These are phyloP conservation scores for Grammomys surdaster DNA, from an alignment of 2,113 vertebrate genomes.

Conservation along the genomic window DNA sequence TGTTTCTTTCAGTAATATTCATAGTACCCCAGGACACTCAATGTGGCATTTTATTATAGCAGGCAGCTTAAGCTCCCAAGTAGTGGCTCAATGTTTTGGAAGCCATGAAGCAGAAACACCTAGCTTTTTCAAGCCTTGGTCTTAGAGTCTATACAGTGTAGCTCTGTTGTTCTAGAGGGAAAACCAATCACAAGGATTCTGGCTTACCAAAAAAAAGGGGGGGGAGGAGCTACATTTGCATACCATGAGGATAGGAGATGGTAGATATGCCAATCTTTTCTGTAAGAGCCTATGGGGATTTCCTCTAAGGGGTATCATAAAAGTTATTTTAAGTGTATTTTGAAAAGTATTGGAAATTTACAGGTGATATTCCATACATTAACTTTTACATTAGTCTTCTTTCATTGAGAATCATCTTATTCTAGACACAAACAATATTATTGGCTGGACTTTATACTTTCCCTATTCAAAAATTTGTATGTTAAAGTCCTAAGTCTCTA, in stretches of 20 bases:
- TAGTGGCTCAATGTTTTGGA: not conserved
- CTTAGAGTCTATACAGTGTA: not conserved
- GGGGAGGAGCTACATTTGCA: not conserved
- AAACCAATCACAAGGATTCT: not conserved
- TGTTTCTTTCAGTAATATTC: not conserved
- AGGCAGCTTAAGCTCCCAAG: not conserved
- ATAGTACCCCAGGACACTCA: not conserved
- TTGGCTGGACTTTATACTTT: not conserved
- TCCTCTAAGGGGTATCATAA: not conserved
- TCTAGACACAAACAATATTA: not conserved
- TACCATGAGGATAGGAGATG: not conserved
- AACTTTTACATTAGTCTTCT: not conserved
- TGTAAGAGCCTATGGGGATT: not conserved
- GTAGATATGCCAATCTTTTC: not conserved
- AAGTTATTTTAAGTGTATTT: not conserved
- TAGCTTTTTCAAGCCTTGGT: not conserved
- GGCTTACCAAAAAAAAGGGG: not conserved
- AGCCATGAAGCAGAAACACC: not conserved
- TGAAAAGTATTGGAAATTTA: constrained; percentile 16
- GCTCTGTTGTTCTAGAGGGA: not conserved
- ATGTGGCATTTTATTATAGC: not conserved
- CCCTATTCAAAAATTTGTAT: not conserved
- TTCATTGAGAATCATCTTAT: not conserved
- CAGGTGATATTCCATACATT: not conserved
- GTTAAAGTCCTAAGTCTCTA: not conserved